Conservation (phyloP, 1,140 invertebrate species). For the Aculops lycopersici region DNA sequence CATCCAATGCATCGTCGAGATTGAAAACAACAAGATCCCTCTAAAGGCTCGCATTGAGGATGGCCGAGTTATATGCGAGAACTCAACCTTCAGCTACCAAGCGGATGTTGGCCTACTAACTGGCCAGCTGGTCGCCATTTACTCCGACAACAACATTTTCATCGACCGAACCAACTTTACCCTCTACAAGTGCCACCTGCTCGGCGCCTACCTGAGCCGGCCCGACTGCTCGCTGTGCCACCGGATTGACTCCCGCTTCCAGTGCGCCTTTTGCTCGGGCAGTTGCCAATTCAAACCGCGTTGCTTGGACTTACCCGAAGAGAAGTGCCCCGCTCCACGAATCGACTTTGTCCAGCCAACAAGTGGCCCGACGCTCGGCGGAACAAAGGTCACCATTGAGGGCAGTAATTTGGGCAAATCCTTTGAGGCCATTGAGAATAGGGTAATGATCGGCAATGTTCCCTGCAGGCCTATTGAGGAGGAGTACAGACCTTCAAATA, state of each 20-base stretch:
- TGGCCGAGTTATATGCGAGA: conserved; percentile 47
- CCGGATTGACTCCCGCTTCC: background rate
- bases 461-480: conserved; percentile 50
- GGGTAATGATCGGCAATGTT: conserved; percentile 58
- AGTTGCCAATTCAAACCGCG: too few species aligned
- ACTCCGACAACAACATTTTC: background rate
- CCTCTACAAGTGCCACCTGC: background rate
- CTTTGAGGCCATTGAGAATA: conserved; percentile 52
- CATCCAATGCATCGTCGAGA: conserved; percentile 58
- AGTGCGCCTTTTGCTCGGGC: too few species aligned
- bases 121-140: too few species aligned
- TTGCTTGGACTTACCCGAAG: too few species aligned
- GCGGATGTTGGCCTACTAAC: conserved; percentile 46
- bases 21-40: conserved; percentile 53
- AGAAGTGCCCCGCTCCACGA: conserved; percentile 67
- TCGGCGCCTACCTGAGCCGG: background rate
- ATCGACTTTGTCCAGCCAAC: conserved; percentile 79
- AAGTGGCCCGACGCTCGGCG: conserved; percentile 72
- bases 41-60: conserved; percentile 35
- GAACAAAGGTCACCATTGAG: conserved; percentile 69
- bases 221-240: background rate
- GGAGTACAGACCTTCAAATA: too few species aligned
- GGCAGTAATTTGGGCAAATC: conserved; percentile 72
- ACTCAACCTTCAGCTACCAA: conserved; percentile 40
- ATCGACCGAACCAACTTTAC: background rate